phyloP scores from a whole-genome alignment of 2,888 invertebrate genomes.

The Platynereis dumerilii region DNA sequence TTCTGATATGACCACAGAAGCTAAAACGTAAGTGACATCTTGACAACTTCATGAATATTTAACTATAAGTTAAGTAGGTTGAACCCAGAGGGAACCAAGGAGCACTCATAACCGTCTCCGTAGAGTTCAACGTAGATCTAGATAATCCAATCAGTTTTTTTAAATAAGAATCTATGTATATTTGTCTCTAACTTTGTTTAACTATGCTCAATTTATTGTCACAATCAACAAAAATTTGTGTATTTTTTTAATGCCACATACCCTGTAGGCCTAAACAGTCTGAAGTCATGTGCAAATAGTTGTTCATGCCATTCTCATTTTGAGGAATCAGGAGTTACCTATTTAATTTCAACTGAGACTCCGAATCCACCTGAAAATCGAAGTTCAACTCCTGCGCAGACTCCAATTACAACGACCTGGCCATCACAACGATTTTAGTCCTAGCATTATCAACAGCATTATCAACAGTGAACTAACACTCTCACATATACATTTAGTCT shows the following conservation, averaged over 20 bases:
- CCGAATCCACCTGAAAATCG: no score
- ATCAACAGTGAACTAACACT: no score
- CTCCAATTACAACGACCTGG: no score
- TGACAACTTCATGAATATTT: neutral
- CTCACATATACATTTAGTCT: no score
- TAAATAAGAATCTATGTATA: neutral
- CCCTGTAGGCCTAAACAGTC: no score
- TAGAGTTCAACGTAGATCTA: neutral
- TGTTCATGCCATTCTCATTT: neutral
- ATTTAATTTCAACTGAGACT: neutral
- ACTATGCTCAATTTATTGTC: neutral
- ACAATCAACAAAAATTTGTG: neutral
- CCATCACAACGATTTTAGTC: no score
- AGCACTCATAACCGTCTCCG: no score
- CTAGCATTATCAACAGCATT: no score
- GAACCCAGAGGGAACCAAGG: no score
- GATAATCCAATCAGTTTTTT: neutral
- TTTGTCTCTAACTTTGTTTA: neutral
- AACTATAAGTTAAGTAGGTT: neutral
- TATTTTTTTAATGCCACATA: neutral
- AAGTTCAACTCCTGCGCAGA: no score
- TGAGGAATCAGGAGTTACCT: neutral
- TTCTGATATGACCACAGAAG: slow-evolving; percentile 36
- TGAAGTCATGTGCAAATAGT: no score
- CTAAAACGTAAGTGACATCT: slow-evolving; percentile 19